These are phyloP conservation scores for Polydrusus tereticollis DNA, from an alignment of 2,888 invertebrate species.

Conservation along the genomic window DNA sequence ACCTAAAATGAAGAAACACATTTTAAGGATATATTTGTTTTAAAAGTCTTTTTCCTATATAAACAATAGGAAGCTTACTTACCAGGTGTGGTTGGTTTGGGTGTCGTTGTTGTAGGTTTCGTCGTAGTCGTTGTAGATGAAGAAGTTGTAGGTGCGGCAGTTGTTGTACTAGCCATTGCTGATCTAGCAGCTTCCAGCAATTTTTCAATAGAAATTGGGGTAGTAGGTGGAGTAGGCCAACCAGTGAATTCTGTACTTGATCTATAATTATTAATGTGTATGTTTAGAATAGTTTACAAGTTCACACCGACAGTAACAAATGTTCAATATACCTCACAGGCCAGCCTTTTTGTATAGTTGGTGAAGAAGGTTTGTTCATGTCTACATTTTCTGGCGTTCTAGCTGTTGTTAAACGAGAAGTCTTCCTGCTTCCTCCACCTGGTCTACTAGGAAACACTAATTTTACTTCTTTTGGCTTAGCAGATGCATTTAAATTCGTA, in stretches of 20 bases:
- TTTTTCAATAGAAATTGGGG: constrained; percentile 87
- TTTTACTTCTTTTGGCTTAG: constrained; percentile 72
- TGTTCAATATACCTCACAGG: constrained; percentile 86
- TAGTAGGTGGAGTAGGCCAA: constrained; percentile 91
- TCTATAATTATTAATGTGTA: too few species aligned
- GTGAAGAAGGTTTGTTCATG: constrained; percentile 68
- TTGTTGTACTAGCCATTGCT: constrained; percentile 72
- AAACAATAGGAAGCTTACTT: background rate
- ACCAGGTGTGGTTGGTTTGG: constrained; percentile 82
- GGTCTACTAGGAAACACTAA: constrained; percentile 86
- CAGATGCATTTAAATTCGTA: constrained; percentile 51
- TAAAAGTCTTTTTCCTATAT: background rate
- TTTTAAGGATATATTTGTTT: background rate
- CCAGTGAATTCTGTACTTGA: constrained; percentile 91
- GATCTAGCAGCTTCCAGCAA: constrained; percentile 77
- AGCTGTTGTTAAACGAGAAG: constrained; percentile 59
- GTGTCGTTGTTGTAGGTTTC: constrained; percentile 79
- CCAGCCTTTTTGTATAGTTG: constrained; percentile 87
- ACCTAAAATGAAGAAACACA: constrained; percentile 39
- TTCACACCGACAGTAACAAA: constrained; percentile 16
- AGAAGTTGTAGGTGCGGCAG: constrained; percentile 52
- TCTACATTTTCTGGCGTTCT: constrained; percentile 49
- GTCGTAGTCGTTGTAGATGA: constrained; percentile 75
- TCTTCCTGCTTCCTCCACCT: constrained; percentile 72
- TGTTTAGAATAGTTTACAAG: background rate